Evolutionary conservation across 2,113 vertebrate genomes (phyloP).

Genomic region (Paramormyrops kingsleyae): DNA sequence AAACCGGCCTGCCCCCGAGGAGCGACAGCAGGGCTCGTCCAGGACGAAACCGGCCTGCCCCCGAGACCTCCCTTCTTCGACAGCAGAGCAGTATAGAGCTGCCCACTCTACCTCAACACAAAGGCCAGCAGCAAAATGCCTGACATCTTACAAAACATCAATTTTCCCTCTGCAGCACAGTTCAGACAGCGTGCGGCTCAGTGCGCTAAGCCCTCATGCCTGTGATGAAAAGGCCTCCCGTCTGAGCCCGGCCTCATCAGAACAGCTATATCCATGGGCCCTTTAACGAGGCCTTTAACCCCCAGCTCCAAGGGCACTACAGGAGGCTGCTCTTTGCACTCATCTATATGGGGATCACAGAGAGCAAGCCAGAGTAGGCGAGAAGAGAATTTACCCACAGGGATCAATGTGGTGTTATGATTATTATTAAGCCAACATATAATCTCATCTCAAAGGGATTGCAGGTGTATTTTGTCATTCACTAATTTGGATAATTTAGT

Average conservation of each 20-base stretch:
- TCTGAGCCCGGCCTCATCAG: neutral
- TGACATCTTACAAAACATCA: neutral
- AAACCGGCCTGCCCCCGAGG: neutral
- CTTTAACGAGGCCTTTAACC: neutral
- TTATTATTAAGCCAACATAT: neutral
- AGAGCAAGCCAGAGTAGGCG: neutral
- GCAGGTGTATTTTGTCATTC: neutral
- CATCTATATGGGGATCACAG: neutral
- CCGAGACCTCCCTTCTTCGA: conserved; percentile 51
- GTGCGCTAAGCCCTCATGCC: neutral
- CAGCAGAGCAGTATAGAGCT: conserved; percentile 68
- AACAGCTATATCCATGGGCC: neutral
- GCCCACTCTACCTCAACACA: conserved; percentile 60
- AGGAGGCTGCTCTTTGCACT: neutral
- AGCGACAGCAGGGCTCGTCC: neutral
- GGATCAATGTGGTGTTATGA: neutral
- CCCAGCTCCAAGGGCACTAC: neutral
- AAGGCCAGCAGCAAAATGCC: conserved; percentile 32
- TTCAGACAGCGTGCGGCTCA: neutral
- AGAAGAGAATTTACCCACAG: neutral
- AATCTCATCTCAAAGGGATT: neutral
- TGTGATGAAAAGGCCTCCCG: neutral
- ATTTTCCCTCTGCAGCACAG: neutral
- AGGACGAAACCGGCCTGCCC: neutral
- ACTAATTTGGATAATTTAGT: neutral